phyloP scores from a whole-genome alignment of 2,113 vertebrate species.

The Bos javanicus region DNA sequence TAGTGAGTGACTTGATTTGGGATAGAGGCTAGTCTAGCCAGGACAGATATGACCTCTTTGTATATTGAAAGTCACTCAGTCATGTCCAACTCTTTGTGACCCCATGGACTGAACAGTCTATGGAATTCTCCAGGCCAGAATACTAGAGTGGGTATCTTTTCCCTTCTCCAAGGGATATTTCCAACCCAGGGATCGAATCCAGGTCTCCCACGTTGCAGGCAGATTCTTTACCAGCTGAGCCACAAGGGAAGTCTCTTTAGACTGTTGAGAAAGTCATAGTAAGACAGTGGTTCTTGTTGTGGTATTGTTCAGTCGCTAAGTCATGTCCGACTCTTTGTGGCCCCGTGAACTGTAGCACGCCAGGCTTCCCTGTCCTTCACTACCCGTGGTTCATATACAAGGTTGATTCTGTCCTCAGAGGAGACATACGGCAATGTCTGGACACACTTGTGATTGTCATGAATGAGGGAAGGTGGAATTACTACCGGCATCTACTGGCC shows the following conservation, averaged over 20 bases:
- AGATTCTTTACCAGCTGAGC: neutral
- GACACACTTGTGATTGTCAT: no score
- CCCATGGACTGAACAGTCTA: neutral
- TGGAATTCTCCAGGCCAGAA: neutral
- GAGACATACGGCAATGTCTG: neutral
- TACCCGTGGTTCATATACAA: neutral
- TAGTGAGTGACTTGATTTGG: no score
- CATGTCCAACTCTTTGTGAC: neutral
- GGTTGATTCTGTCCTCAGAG: neutral
- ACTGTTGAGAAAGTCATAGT: neutral
- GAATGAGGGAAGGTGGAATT: neutral
- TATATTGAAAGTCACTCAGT: neutral
- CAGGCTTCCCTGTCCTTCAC: neutral
- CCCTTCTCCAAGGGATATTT: neutral
- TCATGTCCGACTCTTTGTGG: neutral
- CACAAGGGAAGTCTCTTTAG: neutral
- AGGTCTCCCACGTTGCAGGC: neutral
- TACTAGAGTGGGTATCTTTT: neutral
- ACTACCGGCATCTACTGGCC: no score
- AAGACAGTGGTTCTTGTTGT: neutral
- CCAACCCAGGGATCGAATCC: neutral
- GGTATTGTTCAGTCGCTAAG: accelerated
- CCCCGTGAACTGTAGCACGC: neutral
- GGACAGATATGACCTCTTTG: neutral
- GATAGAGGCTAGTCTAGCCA: neutral